A percentile compares a stretch with the other conserved stretches of the same genome.
These are phyloP conservation scores for Gerris lacustris DNA, from an alignment of 2,888 invertebrate genomes.

Conservation along the genomic window DNA sequence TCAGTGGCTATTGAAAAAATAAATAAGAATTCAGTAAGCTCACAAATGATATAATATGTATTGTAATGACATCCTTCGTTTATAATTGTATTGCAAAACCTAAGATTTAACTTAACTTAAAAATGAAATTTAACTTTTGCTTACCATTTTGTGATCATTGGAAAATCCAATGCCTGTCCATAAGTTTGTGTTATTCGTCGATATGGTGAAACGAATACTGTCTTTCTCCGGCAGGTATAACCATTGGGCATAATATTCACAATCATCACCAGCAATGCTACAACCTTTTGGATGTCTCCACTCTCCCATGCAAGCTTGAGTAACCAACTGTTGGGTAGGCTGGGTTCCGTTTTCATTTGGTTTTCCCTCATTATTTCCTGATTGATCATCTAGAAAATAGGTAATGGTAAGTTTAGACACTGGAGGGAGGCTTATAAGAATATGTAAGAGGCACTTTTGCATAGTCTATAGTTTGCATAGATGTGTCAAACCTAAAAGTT, in stretches of 20 bases:
- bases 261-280: conserved; percentile 48
- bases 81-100: too few species aligned
- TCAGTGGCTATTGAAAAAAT: too few species aligned
- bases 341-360: not conserved
- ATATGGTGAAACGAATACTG: conserved; percentile 65
- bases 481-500: too few species aligned
- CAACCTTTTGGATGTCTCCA: conserved; percentile 66
- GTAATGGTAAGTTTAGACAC: too few species aligned
- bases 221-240: conserved; percentile 57
- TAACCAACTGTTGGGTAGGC: not conserved
- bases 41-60: too few species aligned
- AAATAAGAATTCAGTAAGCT: too few species aligned
- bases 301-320: conserved; percentile 51
- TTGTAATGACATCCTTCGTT: too few species aligned
- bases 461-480: too few species aligned
- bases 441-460: too few species aligned
- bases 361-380: not conserved
- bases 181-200: conserved; percentile 59
- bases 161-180: conserved; percentile 91
- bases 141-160: conserved; percentile 68
- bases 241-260: conserved; percentile 74
- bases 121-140: conserved; percentile 18
- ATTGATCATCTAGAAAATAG: too few species aligned
- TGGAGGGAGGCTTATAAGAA: too few species aligned
- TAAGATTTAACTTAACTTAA: too few species aligned